Evolutionary conservation across 2,797 vertebrate genomes (phyloP).

Genomic region (Squalus acanthias): DNA sequence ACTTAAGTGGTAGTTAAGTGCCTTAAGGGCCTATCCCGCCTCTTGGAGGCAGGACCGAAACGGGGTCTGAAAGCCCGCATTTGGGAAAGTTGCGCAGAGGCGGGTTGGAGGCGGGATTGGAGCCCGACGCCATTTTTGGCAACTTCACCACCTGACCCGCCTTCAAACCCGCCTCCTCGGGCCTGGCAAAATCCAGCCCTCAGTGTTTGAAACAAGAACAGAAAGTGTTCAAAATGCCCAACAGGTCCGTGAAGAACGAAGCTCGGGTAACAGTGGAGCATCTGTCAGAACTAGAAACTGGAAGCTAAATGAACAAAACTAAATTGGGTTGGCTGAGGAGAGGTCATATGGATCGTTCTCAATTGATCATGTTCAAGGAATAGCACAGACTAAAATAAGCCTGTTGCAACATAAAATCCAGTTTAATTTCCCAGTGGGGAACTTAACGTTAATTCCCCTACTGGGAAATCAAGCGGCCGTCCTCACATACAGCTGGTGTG

Average conservation of each 20-base stretch:
- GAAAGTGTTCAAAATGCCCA: too few relatives aligned
- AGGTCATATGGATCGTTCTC: background rate
- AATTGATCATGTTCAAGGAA: background rate
- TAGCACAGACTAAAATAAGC: background rate
- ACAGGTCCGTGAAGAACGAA: too few relatives aligned
- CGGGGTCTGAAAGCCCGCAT: too few relatives aligned
- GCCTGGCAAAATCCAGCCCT: too few relatives aligned
- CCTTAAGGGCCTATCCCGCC: too few relatives aligned
- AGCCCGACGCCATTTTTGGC: too few relatives aligned
- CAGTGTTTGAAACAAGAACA: background rate
- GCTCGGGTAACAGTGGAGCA: background rate
- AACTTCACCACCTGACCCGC: too few relatives aligned
- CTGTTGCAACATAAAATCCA: constrained; percentile 10
- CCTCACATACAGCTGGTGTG: background rate
- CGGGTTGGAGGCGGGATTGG: too few relatives aligned
- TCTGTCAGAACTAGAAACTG: background rate
- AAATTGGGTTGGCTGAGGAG: background rate
- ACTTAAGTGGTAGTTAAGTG: too few relatives aligned
- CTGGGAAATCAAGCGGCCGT: background rate
- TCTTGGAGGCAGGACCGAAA: too few relatives aligned
- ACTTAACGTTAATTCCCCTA: background rate
- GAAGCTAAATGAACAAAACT: background rate
- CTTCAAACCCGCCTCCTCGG: too few relatives aligned
- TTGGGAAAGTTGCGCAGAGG: too few relatives aligned
- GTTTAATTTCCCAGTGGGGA: constrained; percentile 23